These are phyloP conservation scores for Grantiella picta DNA, from an alignment of 2,113 vertebrate genomes.

Conservation along the genomic window DNA sequence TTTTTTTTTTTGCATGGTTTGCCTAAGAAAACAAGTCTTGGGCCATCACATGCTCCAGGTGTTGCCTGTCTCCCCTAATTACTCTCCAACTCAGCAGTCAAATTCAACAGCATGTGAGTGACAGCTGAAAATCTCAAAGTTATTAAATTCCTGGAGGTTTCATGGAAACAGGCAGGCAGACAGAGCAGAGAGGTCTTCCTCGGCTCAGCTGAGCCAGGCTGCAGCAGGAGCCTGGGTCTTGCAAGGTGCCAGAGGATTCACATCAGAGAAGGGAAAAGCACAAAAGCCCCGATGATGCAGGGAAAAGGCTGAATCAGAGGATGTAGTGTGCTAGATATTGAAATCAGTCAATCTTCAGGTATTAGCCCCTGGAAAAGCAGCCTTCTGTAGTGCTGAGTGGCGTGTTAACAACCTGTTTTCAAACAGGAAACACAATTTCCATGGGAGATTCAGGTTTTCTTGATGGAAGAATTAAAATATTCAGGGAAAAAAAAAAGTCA, in stretches of 20 bases:
- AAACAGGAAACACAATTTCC: slow-evolving; percentile 12
- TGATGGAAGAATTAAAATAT: neutral
- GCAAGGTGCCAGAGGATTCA: neutral
- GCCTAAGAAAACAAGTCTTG: neutral
- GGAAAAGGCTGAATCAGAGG: neutral
- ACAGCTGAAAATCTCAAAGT: slow-evolving; percentile 27
- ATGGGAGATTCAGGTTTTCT: neutral
- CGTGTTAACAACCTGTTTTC: neutral
- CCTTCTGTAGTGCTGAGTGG: neutral
- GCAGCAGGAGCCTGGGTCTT: neutral
- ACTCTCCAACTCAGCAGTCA: neutral
- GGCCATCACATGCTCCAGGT: neutral
- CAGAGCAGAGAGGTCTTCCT: neutral
- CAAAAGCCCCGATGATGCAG: neutral
- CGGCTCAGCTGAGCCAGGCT: neutral
- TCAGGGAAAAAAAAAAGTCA: neutral
- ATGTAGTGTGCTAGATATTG: neutral
- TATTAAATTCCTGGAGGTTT: slow-evolving; percentile 22
- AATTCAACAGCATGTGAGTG: neutral
- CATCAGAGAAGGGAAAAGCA: neutral
- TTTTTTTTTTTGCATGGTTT: neutral
- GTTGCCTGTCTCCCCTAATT: slow-evolving; percentile 25
- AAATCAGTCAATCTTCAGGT: slow-evolving; percentile 8
- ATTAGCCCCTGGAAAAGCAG: slow-evolving; percentile 33
- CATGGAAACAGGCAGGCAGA: neutral